Conservation (phyloP, 1,140 invertebrate species). For the Papilio xuthus region DNA sequence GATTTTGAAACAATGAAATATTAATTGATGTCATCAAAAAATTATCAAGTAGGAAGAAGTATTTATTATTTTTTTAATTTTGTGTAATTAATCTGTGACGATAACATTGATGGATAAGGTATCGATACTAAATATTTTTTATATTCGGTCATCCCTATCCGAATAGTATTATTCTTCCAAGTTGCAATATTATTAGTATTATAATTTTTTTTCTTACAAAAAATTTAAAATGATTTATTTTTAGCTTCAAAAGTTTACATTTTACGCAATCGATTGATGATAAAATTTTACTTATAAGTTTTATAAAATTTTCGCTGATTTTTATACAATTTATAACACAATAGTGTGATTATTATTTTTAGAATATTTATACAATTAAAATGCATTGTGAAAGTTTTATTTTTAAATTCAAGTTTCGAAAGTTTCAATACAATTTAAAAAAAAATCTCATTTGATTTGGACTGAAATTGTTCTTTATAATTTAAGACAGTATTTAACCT, state of each 20-base stretch:
- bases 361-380: neutral
- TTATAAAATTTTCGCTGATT: neutral
- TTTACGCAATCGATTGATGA: neutral
- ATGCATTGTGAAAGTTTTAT: neutral
- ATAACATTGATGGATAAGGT: neutral
- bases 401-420: no score
- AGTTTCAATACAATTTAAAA: no score
- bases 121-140: neutral
- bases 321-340: neutral
- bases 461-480: no score
- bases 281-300: neutral
- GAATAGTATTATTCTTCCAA: conserved; percentile 33
- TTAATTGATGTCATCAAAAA: neutral
- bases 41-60: no score
- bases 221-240: conserved; percentile 5
- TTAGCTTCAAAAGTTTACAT: neutral
- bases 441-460: no score
- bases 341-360: neutral
- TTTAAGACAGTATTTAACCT: no score
- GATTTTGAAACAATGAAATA: neutral
- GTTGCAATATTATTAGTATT: conserved; percentile 28
- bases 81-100: neutral
- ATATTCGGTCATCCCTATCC: neutral
- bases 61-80: no score
- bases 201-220: neutral